These are phyloP conservation scores for Podabrus alpinus DNA, from an alignment of 2,888 invertebrate genomes.

Conservation along the genomic window DNA sequence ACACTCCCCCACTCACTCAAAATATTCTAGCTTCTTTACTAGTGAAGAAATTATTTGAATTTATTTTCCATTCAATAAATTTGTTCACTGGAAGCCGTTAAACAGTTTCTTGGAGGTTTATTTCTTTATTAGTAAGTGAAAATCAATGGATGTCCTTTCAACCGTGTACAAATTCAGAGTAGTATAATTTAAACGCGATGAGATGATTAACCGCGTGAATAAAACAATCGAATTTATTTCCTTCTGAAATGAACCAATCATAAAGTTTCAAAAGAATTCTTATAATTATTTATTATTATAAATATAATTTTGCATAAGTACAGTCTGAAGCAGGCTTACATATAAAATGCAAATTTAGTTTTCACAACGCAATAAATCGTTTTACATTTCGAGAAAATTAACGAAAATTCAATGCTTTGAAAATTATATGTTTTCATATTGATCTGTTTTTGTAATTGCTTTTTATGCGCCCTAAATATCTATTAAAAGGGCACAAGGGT, in stretches of 20 bases:
- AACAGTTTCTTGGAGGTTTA: not conserved
- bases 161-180: not conserved
- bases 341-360: too few species aligned
- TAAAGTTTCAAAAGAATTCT: not conserved
- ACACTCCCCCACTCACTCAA: too few species aligned
- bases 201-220: not conserved
- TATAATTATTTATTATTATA: not conserved
- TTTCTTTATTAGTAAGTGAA: not conserved
- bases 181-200: not conserved
- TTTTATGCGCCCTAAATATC: too few species aligned
- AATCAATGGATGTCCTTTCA: not conserved
- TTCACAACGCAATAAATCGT: too few species aligned
- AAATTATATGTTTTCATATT: too few species aligned
- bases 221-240: not conserved
- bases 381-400: too few species aligned
- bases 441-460: too few species aligned
- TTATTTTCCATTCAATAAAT: not conserved
- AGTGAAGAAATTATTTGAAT: not conserved
- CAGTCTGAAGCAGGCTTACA: too few species aligned
- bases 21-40: not conserved
- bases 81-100: not conserved
- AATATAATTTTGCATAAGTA: not conserved
- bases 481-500: too few species aligned
- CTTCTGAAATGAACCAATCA: not conserved
- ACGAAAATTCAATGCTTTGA: too few species aligned